Base-by-base conservation (phyloP, 2,888 invertebrate species). In the Yponomeuta cagnagella region DNA sequence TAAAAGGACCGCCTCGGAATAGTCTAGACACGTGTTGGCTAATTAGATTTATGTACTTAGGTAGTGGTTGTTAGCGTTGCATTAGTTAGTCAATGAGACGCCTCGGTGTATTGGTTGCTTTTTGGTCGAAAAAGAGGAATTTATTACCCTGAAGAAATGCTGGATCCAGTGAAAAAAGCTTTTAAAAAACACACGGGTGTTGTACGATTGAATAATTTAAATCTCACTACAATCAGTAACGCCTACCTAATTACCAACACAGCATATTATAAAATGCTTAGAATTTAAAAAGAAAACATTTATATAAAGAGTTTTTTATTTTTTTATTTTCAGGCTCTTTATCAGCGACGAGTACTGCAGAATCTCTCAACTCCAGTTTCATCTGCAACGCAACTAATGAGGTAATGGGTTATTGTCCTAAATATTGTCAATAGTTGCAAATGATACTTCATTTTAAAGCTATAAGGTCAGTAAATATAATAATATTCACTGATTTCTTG, bases 341-440 rank as follows among this genome's bases (percentile, higher is more conserved):
- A 77, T 97, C 97, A 74, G 96, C 96, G 77, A 95, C 97, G 74
- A 97, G 97, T 89, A 97, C 97, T 75, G 94, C 96, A 77, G 97
- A 97, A 87, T 97, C 97, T 76, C 93, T 97, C 79, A 97, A 95
- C 89, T 97, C 97, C 78, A 97, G 96, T 92, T 97, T 96, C 89
- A 95, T 96, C 87, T 97, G 96, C 89, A 96, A 95, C 84, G 94
- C 96, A 79, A 94, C 96, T 76, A 97, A 96, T 90, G 97, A 97
- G 92, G 95, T 95, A 75, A 69, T 63, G 12, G 23, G 23, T 0
- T 23, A 23, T 23, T 23, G 23, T 23, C 23, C 23, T 23, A 23
- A 23, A 23, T 23, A 23, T 0, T 23, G 23, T 0, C 23, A 23
- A 23, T 23, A 23, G 23, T 23, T 23, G 23, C 23, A 23, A 23